Percentiles rank a stretch among this genome's conserved stretches.
Conservation (phyloP, 1,140 invertebrate genomes). For the Drosophila ohnishii region DNA sequence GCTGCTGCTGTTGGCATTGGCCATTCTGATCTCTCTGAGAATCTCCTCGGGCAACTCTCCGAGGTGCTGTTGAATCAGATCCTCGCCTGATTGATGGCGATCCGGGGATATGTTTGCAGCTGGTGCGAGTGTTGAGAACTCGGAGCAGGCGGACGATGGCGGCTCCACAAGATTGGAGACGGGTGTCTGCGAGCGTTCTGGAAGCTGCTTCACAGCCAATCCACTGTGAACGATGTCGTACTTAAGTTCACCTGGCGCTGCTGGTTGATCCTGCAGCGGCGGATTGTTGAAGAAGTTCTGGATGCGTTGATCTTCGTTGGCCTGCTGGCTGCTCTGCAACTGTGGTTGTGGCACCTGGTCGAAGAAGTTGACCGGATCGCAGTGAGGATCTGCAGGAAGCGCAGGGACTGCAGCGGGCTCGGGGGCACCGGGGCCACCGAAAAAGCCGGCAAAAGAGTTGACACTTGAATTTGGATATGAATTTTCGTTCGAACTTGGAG, state of each 20-base stretch:
- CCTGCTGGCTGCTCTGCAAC: constrained; percentile 23
- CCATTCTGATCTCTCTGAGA: constrained; percentile 71
- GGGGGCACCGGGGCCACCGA: constrained; percentile 28
- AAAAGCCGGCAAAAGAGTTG: constrained; percentile 58
- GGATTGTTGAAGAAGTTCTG: constrained; percentile 83
- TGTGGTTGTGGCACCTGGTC: constrained; percentile 50
- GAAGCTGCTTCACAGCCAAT: constrained; percentile 52
- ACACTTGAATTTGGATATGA: constrained; percentile 66
- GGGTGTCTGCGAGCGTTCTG: constrained; percentile 67
- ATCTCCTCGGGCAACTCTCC: constrained; percentile 76
- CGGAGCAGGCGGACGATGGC: constrained; percentile 78
- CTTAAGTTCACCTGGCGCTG: constrained; percentile 72
- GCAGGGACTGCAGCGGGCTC: neutral
- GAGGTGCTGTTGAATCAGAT: constrained; percentile 55
- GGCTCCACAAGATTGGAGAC: constrained; percentile 78
- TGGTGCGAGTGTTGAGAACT: constrained; percentile 62
- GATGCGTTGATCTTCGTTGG: constrained; percentile 75
- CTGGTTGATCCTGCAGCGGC: constrained; percentile 70
- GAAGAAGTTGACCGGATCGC: constrained; percentile 59
- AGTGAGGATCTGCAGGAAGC: neutral
- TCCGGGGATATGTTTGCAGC: constrained; percentile 10
- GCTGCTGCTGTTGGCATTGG: constrained; percentile 45
- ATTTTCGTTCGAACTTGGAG: constrained; percentile 27
- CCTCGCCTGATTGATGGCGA: constrained; percentile 32
- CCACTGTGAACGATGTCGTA: constrained; percentile 81